Percentiles rank a stretch among this genome's conserved stretches.
Evolutionary conservation across 2,113 vertebrate species (phyloP).

Genomic region (Emydocephalus ijimae): DNA sequence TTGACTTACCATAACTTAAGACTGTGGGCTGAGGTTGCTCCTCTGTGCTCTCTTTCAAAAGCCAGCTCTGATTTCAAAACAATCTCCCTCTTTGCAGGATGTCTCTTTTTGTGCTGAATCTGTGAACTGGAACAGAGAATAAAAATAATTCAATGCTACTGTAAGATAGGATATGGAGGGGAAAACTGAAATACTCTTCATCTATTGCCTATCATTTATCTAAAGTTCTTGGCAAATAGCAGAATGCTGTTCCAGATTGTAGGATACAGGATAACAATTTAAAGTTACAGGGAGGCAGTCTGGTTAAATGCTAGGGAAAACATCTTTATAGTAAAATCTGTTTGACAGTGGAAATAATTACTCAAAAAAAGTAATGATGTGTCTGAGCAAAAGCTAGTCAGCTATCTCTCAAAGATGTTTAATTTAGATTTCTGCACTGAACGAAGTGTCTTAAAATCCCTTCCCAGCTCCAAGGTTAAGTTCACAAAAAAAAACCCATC

Average conservation of each 20-base stretch:
- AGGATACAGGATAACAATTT: not conserved
- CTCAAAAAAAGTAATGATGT: not conserved
- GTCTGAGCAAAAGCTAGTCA: not conserved
- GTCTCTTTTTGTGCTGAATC: not conserved
- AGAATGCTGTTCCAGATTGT: not conserved
- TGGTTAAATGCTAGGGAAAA: not conserved
- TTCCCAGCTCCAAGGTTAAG: not conserved
- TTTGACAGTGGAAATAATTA: not conserved
- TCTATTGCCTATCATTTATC: not conserved
- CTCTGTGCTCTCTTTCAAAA: not conserved
- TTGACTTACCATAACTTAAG: not conserved
- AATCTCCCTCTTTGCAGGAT: not conserved
- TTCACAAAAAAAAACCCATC: not conserved
- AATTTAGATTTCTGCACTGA: not conserved
- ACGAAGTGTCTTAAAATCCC: not conserved
- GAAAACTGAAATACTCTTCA: not conserved
- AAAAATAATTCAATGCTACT: not conserved
- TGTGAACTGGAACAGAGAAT: not conserved
- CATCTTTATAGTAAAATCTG: not conserved
- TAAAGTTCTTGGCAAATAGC: not conserved
- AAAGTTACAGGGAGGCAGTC: not conserved
- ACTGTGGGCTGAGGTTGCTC: not conserved
- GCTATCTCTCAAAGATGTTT: not conserved
- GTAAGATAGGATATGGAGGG: not conserved
- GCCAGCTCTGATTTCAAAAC: not conserved